These are phyloP conservation scores for Tachysurus vachellii DNA, from an alignment of 2,113 vertebrate genomes.

Conservation along the genomic window DNA sequence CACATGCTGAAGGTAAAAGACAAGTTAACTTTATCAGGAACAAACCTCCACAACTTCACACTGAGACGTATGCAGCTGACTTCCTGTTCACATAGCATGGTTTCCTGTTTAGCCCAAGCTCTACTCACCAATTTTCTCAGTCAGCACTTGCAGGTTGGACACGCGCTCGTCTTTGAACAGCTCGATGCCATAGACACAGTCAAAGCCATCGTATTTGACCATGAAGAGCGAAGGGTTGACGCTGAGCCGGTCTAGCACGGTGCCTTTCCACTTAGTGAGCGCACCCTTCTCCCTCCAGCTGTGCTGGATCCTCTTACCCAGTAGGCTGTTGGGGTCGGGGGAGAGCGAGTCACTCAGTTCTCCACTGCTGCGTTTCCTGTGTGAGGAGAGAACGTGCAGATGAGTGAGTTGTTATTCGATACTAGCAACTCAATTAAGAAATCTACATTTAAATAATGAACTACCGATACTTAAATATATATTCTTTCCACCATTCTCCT, in stretches of 20 bases:
- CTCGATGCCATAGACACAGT: conserved; percentile 81
- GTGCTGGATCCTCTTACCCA: conserved; percentile 78
- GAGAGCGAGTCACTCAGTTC: conserved; percentile 75
- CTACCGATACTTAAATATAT: not conserved
- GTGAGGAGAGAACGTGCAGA: not conserved
- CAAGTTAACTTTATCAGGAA: not conserved
- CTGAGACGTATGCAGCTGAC: not conserved
- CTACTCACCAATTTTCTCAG: conserved; percentile 77
- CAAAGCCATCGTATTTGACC: conserved; percentile 81
- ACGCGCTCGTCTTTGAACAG: conserved; percentile 79
- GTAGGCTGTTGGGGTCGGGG: conserved; percentile 74
- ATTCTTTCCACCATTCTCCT: not conserved
- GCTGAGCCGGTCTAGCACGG: conserved; percentile 76
- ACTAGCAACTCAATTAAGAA: not conserved
- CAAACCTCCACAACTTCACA: not conserved
- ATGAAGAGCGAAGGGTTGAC: conserved; percentile 78
- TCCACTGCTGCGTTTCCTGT: conserved; percentile 79
- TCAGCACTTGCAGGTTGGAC: conserved; percentile 74
- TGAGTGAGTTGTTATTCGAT: not conserved
- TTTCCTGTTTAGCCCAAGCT: conserved; percentile 10
- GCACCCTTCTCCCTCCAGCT: conserved; percentile 79
- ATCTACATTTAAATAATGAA: not conserved
- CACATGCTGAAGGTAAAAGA: not conserved
- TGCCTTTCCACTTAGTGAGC: conserved; percentile 80
- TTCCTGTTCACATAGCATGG: conserved; percentile 26